Percentiles rank a stretch among this genome's conserved stretches.
Conservation (phyloP, 2,888 invertebrate genomes). For the Lasioglossum morio region DNA sequence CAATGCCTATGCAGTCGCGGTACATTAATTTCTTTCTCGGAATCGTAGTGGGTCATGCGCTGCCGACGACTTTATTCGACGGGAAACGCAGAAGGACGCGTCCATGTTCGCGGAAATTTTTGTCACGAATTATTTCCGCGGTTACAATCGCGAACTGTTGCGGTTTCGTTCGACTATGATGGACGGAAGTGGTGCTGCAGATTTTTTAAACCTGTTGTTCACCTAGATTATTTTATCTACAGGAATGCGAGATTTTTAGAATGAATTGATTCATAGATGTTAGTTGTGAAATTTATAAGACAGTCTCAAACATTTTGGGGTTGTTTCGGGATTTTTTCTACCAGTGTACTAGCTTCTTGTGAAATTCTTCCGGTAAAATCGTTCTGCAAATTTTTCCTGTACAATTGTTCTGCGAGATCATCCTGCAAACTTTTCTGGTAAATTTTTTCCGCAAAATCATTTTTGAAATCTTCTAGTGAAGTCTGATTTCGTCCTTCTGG, state of each 20-base stretch:
- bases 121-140: not conserved
- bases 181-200: not conserved
- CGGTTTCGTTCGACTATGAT: not conserved
- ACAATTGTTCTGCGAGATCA: not conserved
- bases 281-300: not conserved
- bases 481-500: too few relatives aligned
- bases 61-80: conserved; percentile 24
- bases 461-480: too few relatives aligned
- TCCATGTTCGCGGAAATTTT: not conserved
- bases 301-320: not conserved
- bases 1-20: conserved; percentile 58
- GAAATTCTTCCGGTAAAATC: not conserved
- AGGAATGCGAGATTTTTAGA: not conserved
- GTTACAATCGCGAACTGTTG: not conserved
- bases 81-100: conserved; percentile 42
- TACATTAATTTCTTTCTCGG: conserved; percentile 70
- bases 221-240: not conserved
- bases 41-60: conserved; percentile 57
- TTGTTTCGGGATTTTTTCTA: too few relatives aligned
- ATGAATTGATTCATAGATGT: not conserved
- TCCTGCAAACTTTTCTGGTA: not conserved
- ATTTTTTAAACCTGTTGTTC: not conserved
- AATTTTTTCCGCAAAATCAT: not conserved
- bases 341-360: too few relatives aligned
- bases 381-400: too few relatives aligned